These are phyloP conservation scores for Malachius bipustulatus DNA, from an alignment of 2,888 invertebrate genomes.

Conservation along the genomic window DNA sequence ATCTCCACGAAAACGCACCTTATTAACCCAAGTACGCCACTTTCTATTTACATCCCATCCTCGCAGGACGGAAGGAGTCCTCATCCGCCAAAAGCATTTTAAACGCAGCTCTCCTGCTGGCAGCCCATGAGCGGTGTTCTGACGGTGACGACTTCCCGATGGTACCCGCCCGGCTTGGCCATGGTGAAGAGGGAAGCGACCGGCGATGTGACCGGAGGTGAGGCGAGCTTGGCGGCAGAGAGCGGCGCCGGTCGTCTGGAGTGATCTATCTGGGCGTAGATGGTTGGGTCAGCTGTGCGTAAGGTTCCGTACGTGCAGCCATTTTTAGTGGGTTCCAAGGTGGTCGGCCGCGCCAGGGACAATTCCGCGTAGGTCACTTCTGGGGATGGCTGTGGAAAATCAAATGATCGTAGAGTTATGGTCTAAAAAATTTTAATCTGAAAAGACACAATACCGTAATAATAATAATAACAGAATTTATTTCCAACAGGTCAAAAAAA, in stretches of 20 bases:
- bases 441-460: too few relatives aligned
- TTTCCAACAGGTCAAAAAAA: too few relatives aligned
- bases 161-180: slow-evolving; percentile 35
- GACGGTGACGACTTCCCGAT: slow-evolving; percentile 58
- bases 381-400: slow-evolving; percentile 30
- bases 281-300: slow-evolving; percentile 46
- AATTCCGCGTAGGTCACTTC: slow-evolving; percentile 53
- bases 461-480: too few relatives aligned
- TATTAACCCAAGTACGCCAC: too few relatives aligned
- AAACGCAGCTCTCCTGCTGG: slow-evolving; percentile 58
- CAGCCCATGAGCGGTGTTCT: slow-evolving; percentile 59
- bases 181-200: slow-evolving; percentile 31
- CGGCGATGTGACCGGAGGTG: slow-evolving; percentile 39
- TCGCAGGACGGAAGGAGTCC: too few relatives aligned
- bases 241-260: slow-evolving; percentile 40
- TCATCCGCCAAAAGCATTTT: slow-evolving; percentile 32
- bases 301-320: slow-evolving; percentile 33
- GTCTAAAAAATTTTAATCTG: too few relatives aligned
- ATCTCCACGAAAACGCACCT: too few relatives aligned
- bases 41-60: too few relatives aligned
- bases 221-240: slow-evolving; percentile 29
- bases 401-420: too few relatives aligned
- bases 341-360: slow-evolving; percentile 43
- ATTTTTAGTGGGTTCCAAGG: slow-evolving; percentile 37
- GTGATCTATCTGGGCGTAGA: slow-evolving; percentile 66